Conservation (phyloP, 2,113 vertebrate species). For the Colius striatus region DNA sequence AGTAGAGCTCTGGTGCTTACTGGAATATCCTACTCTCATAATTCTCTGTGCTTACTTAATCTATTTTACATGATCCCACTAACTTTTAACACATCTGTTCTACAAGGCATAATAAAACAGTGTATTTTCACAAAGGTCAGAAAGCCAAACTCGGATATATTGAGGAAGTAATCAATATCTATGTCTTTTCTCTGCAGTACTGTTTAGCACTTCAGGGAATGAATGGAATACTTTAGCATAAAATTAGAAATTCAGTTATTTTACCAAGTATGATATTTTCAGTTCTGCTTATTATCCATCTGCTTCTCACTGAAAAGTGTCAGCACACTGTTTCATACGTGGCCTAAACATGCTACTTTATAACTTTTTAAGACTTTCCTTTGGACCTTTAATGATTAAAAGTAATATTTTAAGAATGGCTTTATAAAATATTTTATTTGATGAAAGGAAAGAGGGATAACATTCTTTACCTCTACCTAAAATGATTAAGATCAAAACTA, state of each 20-base stretch:
- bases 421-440: neutral
- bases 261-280: neutral
- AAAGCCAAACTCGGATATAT: neutral
- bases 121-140: neutral
- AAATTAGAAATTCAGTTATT: neutral
- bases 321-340: no score
- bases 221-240: neutral
- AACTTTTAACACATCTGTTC: neutral
- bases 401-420: neutral
- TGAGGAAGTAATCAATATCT: neutral
- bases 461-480: neutral
- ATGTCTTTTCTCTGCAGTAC: neutral
- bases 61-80: neutral
- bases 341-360: neutral
- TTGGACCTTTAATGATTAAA: neutral
- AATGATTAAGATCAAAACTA: conserved; percentile 2
- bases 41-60: neutral
- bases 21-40: neutral
- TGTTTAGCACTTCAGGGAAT: neutral
- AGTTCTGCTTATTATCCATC: neutral
- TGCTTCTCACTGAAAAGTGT: neutral
- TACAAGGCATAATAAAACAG: neutral
- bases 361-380: neutral
- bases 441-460: neutral
- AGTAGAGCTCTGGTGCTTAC: neutral